Evolutionary conservation across 2,113 vertebrate species (phyloP), one percentile per base, ranked within the genome.

Genomic region (Nesospiza acunhae): DNA sequence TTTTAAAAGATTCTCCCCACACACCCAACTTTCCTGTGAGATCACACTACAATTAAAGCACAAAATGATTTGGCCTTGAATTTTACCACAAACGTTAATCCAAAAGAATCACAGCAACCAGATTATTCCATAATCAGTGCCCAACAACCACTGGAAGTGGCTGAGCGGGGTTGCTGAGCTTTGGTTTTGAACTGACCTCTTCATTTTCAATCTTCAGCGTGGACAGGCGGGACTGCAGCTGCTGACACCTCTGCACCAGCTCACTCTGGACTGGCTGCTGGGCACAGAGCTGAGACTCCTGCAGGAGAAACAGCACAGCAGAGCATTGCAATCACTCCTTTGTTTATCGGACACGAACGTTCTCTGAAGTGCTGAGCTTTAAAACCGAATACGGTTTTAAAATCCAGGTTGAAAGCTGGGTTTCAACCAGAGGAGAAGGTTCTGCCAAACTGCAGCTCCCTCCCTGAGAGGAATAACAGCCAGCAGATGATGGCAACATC

Each of bases 161-260:
- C 37, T 12, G 2, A 21, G 27, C 59, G 33, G 26, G 16, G n/a
- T 0, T 44, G 39, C 15, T 75, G 74, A 13, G 4, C 69, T n/a
- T 26, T 13, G 60, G 21, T 16, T 56, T 2, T 64, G 4, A 22
- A 41, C 98, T 96, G 81, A 99, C 99, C 99, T 99, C 99, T 62
- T 99, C 99, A 0, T 99, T 99, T 95, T 99, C 99, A 37, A 99
- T 99, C 96, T 98, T 99, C 17, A 99, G 98, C 2, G 99, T 99
- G 16, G 99, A 99, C 66, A 99, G 95, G 4, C 99, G 98, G 31
- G 98, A 99, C 97, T 99, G 99, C 73, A 99, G 94, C 73, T 99
- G 99, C 96, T 99, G 99, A 96, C 99, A 99, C 95, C 99, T 98
- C 98, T 99, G 99, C 37, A 99, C 98, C 58, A 99, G 67, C 80